Evolutionary conservation across 2,888 invertebrate genomes (phyloP).

Genomic region (Neocrepidodera transversa): DNA sequence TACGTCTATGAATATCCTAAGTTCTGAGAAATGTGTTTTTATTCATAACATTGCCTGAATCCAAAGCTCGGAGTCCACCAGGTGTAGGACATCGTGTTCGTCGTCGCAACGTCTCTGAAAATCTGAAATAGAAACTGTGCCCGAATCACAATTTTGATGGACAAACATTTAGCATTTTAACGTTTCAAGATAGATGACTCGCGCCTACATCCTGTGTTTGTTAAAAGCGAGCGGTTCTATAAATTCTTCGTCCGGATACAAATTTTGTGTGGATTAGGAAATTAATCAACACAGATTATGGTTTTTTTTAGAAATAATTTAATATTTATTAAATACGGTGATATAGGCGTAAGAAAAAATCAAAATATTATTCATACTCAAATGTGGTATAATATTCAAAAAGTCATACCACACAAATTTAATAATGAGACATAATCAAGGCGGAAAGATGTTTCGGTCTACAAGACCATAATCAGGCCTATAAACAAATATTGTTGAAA

Average conservation of each 20-base stretch:
- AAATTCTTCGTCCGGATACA: not conserved
- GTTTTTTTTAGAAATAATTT: no score
- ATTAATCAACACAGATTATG: no score
- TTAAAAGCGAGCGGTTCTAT: not conserved
- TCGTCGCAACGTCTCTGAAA: slow-evolving; percentile 4
- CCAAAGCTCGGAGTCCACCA: slow-evolving; percentile 10
- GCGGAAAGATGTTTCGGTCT: no score
- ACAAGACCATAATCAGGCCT: no score
- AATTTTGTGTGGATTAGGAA: not conserved
- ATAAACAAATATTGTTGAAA: no score
- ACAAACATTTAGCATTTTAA: slow-evolving; percentile 13
- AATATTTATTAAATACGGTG: no score
- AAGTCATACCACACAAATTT: no score
- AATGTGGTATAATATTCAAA: no score
- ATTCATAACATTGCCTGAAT: slow-evolving; percentile 27
- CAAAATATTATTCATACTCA: no score
- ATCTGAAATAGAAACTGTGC: slow-evolving; percentile 10
- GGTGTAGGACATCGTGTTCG: slow-evolving; percentile 7
- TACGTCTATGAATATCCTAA: not conserved
- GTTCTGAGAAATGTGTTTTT: slow-evolving; percentile 32
- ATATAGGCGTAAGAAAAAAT: no score
- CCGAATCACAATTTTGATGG: slow-evolving; percentile 18
- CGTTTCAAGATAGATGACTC: slow-evolving; percentile 19
- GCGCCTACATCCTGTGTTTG: slow-evolving; percentile 15
- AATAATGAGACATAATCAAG: no score